Evolutionary conservation across 2,113 vertebrate species (phyloP).

Genomic region (Clarias magur): DNA sequence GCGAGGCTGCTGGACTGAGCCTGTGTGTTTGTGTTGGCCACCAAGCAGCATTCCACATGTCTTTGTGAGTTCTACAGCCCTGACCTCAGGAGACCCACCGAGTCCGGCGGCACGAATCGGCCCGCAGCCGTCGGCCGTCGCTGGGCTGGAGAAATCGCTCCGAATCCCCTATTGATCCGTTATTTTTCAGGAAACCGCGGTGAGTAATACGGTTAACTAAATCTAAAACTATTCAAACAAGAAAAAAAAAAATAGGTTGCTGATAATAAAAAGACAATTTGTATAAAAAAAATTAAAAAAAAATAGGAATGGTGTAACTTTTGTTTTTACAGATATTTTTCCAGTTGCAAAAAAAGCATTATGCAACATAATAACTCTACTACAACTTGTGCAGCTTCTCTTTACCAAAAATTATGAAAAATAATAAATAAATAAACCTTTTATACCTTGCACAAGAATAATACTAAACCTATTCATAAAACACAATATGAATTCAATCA

Average conservation of each 20-base stretch:
- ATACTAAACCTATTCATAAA: neutral
- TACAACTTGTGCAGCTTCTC: no score
- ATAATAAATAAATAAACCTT: neutral
- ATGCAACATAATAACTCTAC: no score
- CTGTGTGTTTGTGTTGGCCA: conserved; percentile 74
- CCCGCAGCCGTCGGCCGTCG: neutral
- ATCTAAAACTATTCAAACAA: neutral
- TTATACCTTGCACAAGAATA: neutral
- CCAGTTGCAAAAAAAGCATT: no score
- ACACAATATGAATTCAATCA: neutral
- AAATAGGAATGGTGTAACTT: neutral
- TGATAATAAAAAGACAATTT: neutral
- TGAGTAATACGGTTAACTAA: neutral
- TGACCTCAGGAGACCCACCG: conserved; percentile 77
- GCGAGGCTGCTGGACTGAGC: conserved; percentile 56
- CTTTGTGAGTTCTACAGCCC: conserved; percentile 76
- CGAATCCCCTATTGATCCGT: neutral
- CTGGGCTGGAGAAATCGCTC: conserved; percentile 15
- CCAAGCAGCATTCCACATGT: conserved; percentile 75
- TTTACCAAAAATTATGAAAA: neutral
- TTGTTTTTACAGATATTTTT: neutral
- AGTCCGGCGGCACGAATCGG: conserved; percentile 69
- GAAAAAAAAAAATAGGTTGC: neutral
- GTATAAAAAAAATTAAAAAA: neutral
- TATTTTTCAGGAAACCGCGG: neutral